A percentile compares a stretch with the other conserved stretches of the same genome.
These are phyloP conservation scores for Actinia equina DNA, from an alignment of 64 coral and sea anemone species.

Conservation along the genomic window DNA sequence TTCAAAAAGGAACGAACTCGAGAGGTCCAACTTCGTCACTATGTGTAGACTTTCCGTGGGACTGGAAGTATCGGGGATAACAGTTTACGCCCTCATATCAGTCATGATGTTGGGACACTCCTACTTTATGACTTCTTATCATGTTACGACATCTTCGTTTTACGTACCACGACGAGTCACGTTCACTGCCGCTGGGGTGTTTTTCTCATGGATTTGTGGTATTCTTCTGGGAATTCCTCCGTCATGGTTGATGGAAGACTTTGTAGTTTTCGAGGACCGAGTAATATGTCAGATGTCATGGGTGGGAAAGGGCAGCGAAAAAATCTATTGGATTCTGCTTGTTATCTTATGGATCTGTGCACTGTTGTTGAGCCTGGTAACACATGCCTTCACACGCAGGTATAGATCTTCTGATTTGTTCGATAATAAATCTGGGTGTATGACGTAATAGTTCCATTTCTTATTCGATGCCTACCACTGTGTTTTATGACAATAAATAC, in stretches of 20 bases:
- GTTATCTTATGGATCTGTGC: neutral
- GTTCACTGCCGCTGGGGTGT: neutral
- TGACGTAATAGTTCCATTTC: too few relatives aligned
- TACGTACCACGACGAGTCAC: neutral
- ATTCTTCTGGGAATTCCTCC: neutral
- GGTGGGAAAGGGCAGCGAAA: neutral
- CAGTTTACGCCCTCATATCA: neutral
- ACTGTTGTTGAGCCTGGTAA: neutral
- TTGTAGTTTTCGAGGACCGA: neutral
- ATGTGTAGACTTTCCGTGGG: neutral
- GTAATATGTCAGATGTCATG: neutral
- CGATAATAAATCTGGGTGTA: too few relatives aligned
- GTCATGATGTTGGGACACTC: neutral
- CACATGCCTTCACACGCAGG: neutral
- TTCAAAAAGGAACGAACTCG: neutral
- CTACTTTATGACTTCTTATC: neutral
- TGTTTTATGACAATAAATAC: too few relatives aligned
- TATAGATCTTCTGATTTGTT: neutral
- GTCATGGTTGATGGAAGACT: neutral
- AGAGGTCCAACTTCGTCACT: too few relatives aligned
- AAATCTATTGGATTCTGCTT: neutral
- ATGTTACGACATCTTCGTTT: neutral
- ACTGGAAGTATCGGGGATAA: neutral
- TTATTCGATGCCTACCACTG: too few relatives aligned
- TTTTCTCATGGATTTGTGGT: neutral